These are phyloP conservation scores for Temnothorax unifasciatus DNA, from an alignment of 2,888 invertebrate species.

Conservation along the genomic window DNA sequence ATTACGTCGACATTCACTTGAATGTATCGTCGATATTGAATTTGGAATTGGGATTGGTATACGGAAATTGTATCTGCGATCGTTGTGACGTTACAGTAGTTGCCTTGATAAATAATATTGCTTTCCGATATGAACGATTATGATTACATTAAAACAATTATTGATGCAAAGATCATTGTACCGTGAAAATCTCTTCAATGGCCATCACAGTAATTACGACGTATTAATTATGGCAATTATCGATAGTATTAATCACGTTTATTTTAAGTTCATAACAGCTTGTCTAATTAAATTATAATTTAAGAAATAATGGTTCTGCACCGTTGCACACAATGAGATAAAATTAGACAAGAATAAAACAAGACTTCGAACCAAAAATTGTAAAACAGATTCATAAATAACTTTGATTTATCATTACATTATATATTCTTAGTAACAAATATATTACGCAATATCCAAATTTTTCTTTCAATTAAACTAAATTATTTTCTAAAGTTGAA, in stretches of 20 bases:
- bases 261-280: background rate
- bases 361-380: background rate
- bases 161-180: background rate
- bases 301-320: background rate
- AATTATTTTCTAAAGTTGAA: background rate
- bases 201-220: background rate
- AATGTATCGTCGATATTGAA: conserved; percentile 3
- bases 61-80: conserved; percentile 25
- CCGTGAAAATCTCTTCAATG: conserved; percentile 25
- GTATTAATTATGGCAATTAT: conserved; percentile 22
- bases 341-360: background rate
- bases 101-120: conserved; percentile 37
- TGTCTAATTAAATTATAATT: conserved; percentile 6
- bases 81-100: conserved; percentile 3
- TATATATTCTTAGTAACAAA: background rate
- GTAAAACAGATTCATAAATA: background rate
- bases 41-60: background rate
- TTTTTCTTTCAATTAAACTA: background rate
- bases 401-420: background rate
- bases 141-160: conserved; percentile 43
- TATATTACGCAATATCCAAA: background rate
- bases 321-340: background rate
- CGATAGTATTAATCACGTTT: background rate
- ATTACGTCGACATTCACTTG: background rate
- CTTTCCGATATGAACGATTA: background rate